phyloP scores from a whole-genome alignment of 2,113 vertebrate genomes.

The Dromiciops gliroides region DNA sequence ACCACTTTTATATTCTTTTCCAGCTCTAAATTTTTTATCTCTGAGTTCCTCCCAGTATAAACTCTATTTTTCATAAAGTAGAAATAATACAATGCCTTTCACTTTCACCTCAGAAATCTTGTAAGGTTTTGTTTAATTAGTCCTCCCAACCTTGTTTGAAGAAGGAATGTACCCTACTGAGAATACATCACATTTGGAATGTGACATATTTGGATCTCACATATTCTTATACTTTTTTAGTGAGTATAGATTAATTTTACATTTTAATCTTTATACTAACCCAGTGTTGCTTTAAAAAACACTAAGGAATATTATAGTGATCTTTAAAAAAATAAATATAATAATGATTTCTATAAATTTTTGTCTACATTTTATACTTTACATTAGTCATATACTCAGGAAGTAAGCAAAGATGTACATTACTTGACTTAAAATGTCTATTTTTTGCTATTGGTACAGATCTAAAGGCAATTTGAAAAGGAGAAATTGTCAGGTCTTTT shows the following conservation, averaged over 20 bases:
- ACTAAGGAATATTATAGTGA: neutral
- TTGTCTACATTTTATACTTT: neutral
- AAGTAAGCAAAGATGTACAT: accelerated
- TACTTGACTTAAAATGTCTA: neutral
- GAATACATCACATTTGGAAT: neutral
- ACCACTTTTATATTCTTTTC: neutral
- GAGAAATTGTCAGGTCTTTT: neutral
- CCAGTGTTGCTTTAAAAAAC: neutral
- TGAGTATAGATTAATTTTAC: neutral
- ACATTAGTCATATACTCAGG: too few species aligned
- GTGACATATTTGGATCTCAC: neutral
- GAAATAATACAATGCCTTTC: neutral
- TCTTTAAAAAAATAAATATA: accelerated
- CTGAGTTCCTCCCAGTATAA: neutral
- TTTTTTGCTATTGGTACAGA: too few species aligned
- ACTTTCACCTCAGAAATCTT: neutral
- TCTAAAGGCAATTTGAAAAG: neutral
- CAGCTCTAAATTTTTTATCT: neutral
- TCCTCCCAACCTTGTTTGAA: neutral
- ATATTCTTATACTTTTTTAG: neutral
- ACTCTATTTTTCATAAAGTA: neutral
- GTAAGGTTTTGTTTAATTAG: neutral
- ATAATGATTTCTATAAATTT: too few species aligned
- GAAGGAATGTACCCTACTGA: neutral
- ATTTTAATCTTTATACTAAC: neutral